Base-by-base conservation (phyloP, 2,888 invertebrate species). In the Trachelus stipa region DNA sequence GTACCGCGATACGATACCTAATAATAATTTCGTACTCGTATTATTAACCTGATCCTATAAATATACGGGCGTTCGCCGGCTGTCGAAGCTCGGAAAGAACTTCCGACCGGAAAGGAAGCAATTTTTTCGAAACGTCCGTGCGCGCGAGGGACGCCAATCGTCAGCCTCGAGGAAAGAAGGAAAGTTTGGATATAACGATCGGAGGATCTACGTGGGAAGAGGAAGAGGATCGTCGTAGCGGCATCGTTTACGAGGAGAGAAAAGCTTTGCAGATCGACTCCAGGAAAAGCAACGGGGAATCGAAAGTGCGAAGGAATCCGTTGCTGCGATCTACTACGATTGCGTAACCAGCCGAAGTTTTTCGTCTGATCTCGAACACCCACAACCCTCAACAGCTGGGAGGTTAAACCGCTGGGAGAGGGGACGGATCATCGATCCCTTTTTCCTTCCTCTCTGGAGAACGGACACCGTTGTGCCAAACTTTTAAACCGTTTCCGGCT, bases 401-500 rank as follows among this genome's bases (percentile, higher is more conserved):
- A 77, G 77, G 77, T 76, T 75, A 74, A 35, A n/a, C 82, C 79
- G 82, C 69, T 75, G 74, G 80, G 81, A 81, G 80, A 81, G 83
- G 83, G 76, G 76, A 34, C 23, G 84, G 84, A 85, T 85, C 40
- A 85, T 85, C 85, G 85, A 85, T 85, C 85, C 85, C 84, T 83
- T 85, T 85, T 85, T 85, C 85, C 85, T 84, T 79, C 81, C 84
- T 85, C 68, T 85, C 85, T 79, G 84, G 85, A 85, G 85, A 85
- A 85, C 85, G 80, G 78, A 40, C 79, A 40, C 40, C 74, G 37
- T 69, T 37, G 31, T 40, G 69, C 73, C 56, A 76, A 77, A 79
- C 77, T 78, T 77, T 77, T 78, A 75, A 79, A 76, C 78, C 76
- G 75, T 76, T 74, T 76, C 33, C 69, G 69, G 69, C 34, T 15